A percentile compares a stretch with the other conserved stretches of the same genome.
These are phyloP conservation scores for Cygnus buccinator DNA, from an alignment of 2,113 vertebrate genomes.

Conservation along the genomic window DNA sequence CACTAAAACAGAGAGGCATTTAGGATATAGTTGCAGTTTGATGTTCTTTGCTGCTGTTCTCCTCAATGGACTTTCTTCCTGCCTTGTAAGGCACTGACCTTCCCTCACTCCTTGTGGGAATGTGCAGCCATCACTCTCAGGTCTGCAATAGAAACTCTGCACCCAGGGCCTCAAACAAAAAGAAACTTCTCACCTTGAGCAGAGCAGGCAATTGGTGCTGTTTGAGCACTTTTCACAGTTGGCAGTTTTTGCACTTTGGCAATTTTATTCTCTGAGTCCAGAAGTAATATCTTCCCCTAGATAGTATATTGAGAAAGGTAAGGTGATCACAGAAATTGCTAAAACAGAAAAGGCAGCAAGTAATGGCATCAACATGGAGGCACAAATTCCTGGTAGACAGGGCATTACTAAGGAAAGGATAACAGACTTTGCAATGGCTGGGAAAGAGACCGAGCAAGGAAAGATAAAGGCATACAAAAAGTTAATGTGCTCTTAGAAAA, in stretches of 20 bases:
- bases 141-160: neutral
- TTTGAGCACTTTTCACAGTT: neutral
- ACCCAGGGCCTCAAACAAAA: neutral
- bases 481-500: constrained; percentile 21
- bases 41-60: neutral
- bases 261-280: neutral
- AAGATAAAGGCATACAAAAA: constrained; percentile 9
- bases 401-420: constrained; percentile 39
- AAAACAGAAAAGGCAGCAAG: constrained; percentile 27
- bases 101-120: neutral
- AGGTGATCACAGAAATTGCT: constrained; percentile 39
- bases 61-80: neutral
- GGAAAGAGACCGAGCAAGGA: neutral
- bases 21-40: neutral
- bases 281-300: neutral
- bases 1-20: neutral
- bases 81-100: neutral
- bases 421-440: neutral
- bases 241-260: neutral
- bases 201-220: neutral
- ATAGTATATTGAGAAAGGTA: neutral
- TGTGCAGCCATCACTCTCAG: neutral
- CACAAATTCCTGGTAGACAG: constrained; percentile 9
- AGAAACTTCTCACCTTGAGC: neutral
- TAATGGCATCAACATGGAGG: neutral